Evolutionary conservation across 2,797 vertebrate genomes (phyloP), one percentile per base, ranked within the genome.

Genomic region (Typhlichthys eigenmanni): DNA sequence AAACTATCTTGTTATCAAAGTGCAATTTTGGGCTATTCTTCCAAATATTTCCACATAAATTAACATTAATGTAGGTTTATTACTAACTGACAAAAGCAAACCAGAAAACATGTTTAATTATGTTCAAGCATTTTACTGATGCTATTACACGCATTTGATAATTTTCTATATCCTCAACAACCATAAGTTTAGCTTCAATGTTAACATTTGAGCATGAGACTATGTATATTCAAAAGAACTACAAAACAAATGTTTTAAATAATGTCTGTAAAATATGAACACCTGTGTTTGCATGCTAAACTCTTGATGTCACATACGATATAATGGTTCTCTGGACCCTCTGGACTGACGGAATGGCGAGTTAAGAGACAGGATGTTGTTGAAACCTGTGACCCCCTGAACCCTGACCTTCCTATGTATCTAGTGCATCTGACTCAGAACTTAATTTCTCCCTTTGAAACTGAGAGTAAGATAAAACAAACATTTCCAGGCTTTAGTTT

Each of bases 361-460:
- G 82, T 72, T 69, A 72, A 78, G 72, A 72, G 74, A 82, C 75
- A 75, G 54, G 59, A 80, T 88, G 88, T 89, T 88, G 77, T 87
- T 79, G 80, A 76, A 87, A 85, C 78, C 81, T 63, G 64, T 71
- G 75, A 87, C 85, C 87, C 55, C 55, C 60, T 85, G 79, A 89
- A 75, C 85, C 48, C 62, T 79, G 80, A 83, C 85, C 85, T 64
- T 47, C 68, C 65, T 55, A 45, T 86, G 85, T 79, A 82, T 85
- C 76, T 79, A 73, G 66, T 74, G 67, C 80, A 74, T 81, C 84
- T 76, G 82, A 85, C 85, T 86, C 75, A 52, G 80, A 81, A 81
- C 80, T 85, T 76, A 80, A 80, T 67, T 67, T 78, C 67, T 84
- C 78, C 75, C 85, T 91, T 89, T 91, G 85, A 89, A 90, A 89